Evolutionary conservation across 2,888 invertebrate species (phyloP), one percentile per base, ranked within the genome.

Genomic region (Dendrolimus pini): DNA sequence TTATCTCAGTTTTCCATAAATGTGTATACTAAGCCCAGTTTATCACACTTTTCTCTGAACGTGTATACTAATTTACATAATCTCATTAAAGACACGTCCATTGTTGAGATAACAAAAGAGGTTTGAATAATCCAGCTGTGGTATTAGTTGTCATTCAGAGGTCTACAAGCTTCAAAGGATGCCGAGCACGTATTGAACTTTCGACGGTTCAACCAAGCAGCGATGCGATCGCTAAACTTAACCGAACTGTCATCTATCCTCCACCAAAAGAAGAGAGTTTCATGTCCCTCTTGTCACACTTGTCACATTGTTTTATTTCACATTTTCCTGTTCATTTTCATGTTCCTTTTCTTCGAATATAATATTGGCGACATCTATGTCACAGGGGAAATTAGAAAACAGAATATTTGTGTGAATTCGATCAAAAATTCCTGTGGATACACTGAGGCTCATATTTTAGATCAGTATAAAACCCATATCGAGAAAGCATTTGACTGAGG

Each of bases 181-280:
- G 71, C 78, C 57, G 61, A 66, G 66, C 80, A 81, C 80, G 80
- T 79, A 67, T 59, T 59, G 59, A 75, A 76, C 70, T 80, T 77
- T 71, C 67, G 64, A 62, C 66, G 66, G 66, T 65, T 64, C 60
- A 61, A 62, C 56, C 57, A 61, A 65, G 62, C 60, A 59, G 62
- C 55, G 55, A 56, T 56, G 62, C 62, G 62, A 66, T 62, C 61
- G 59, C 69, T 64, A 62, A 64, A 74, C 70, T 76, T 73, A 69
- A 56, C 64, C 62, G 65, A 64, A 67, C 59, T 61, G 69, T 68
- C 68, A 67, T 67, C 60, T 60, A 59, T 61, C 59, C 55, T 66
- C 63, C 63, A 66, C 55, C 62, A 55, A 54, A 61, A 54, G 57
- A 64, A 65, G 53, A 63, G 61, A 66, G 66, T 61, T 65, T 57